These are phyloP conservation scores for Pygmarrhopalites habei DNA, from an alignment of 1,140 invertebrate species.

Conservation along the genomic window DNA sequence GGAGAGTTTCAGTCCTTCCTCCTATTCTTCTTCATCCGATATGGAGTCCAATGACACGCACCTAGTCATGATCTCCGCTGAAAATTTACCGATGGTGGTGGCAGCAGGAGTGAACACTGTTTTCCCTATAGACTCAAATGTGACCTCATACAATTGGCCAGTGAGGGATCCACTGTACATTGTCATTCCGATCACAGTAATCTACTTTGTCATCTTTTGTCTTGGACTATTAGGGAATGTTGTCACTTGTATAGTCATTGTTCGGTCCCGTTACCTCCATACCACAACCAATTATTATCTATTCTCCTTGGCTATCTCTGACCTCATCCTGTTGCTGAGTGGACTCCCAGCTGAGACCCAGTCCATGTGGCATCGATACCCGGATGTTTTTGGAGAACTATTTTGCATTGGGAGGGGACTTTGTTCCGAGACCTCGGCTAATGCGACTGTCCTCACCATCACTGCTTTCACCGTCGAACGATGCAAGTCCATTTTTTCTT, in stretches of 20 bases:
- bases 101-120: no score
- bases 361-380: slow-evolving; percentile 36
- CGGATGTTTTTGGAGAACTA: slow-evolving; percentile 48
- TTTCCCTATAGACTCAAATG: no score
- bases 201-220: slow-evolving; percentile 77
- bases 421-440: slow-evolving; percentile 52
- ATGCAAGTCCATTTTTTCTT: no score
- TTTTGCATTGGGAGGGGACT: slow-evolving; percentile 52
- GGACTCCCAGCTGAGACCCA: slow-evolving; percentile 36
- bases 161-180: slow-evolving; percentile 56
- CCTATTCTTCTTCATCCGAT: no score
- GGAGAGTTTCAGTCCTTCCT: no score
- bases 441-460: slow-evolving; percentile 73
- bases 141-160: slow-evolving; percentile 27
- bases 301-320: slow-evolving; percentile 65
- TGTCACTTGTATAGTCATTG: slow-evolving; percentile 86
- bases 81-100: no score
- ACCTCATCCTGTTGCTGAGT: slow-evolving; percentile 47
- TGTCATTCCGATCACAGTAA: slow-evolving; percentile 66
- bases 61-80: no score
- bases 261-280: slow-evolving; percentile 84
- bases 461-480: slow-evolving; percentile 68
- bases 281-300: slow-evolving; percentile 69
- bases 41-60: no score
- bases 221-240: slow-evolving; percentile 83